Evolutionary conservation across 2,113 vertebrate species (phyloP).

Genomic region (Oreochromis tanganicae): DNA sequence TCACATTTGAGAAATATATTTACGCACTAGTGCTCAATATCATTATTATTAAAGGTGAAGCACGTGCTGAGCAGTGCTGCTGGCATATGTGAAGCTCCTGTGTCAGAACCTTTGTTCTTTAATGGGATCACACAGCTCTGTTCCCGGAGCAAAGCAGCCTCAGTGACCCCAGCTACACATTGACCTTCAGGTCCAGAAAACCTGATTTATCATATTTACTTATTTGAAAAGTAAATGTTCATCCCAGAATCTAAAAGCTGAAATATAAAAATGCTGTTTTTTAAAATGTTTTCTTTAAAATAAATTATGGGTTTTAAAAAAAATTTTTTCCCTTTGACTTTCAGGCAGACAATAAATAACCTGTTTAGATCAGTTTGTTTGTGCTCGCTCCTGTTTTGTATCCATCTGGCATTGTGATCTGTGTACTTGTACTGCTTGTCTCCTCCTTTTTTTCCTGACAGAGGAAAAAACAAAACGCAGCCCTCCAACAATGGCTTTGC

Average conservation of each 20-base stretch:
- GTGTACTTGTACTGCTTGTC: not conserved
- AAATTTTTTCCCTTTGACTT: not conserved
- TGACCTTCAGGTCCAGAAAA: not conserved
- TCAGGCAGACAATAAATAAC: not conserved
- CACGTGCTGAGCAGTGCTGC: not conserved
- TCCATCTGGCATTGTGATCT: not conserved
- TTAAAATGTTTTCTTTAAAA: not conserved
- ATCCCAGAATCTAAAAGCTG: too few relatives aligned
- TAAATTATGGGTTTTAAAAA: not conserved
- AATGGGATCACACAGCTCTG: not conserved
- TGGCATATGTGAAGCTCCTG: not conserved
- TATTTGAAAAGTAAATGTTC: not conserved
- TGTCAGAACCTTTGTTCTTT: not conserved
- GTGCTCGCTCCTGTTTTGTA: not conserved
- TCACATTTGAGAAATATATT: not conserved
- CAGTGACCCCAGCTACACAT: not conserved
- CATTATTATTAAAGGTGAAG: not conserved
- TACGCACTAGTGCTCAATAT: not conserved
- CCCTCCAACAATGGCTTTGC: conserved; percentile 22
- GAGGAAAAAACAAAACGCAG: not conserved
- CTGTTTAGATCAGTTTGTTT: not conserved
- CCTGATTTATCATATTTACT: not conserved
- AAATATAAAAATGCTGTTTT: not conserved
- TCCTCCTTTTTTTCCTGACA: not conserved
- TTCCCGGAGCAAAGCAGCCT: not conserved